These are phyloP conservation scores for Trachelus tabidus DNA, from an alignment of 2,888 invertebrate species.

Conservation along the genomic window DNA sequence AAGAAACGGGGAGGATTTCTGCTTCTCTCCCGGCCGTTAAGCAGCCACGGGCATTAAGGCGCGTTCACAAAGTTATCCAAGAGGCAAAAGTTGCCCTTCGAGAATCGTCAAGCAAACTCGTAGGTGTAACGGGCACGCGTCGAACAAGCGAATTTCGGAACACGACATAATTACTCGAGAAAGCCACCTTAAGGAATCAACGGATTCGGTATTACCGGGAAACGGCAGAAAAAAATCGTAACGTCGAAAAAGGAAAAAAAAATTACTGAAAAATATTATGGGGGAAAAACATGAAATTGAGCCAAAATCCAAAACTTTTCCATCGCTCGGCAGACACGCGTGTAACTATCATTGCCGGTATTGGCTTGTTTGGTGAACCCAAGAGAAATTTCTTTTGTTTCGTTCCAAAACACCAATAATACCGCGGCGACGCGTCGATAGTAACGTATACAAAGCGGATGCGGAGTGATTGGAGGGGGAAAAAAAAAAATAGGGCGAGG, in stretches of 20 bases:
- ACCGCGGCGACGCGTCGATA: conserved; percentile 12
- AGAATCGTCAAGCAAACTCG: not conserved
- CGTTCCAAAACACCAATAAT: not conserved
- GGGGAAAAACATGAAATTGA: not conserved
- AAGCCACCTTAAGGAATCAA: no score
- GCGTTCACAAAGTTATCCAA: not conserved
- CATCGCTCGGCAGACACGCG: not conserved
- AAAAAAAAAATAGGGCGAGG: conserved; percentile 14
- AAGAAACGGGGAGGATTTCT: not conserved
- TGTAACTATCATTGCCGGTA: not conserved
- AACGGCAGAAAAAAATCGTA: not conserved
- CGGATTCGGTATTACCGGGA: not conserved
- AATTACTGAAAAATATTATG: no score
- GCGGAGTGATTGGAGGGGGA: not conserved
- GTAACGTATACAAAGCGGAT: conserved; percentile 14
- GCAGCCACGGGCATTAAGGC: not conserved
- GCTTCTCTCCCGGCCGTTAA: not conserved
- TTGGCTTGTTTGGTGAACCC: not conserved
- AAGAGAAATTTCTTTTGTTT: not conserved
- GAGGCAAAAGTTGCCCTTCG: not conserved
- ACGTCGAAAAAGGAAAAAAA: not conserved
- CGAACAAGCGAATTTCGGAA: not conserved
- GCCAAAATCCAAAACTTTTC: not conserved
- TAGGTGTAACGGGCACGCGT: not conserved
- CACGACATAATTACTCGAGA: no score